Conservation (phyloP, 2,113 vertebrate genomes). For the Globicephala melas region DNA sequence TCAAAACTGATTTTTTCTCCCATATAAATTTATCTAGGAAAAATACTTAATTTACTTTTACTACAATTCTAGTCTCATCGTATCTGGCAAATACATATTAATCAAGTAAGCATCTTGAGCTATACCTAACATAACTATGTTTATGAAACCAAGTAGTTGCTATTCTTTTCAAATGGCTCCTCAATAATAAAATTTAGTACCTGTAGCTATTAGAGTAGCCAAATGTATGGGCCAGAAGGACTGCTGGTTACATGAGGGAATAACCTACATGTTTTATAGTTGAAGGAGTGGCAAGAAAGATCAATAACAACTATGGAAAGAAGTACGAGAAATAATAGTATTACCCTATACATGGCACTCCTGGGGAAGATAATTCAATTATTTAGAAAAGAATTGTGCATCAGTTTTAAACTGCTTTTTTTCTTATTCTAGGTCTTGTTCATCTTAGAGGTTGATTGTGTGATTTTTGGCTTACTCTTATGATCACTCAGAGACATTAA, state of each 20-base stretch:
- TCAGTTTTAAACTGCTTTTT: conserved; percentile 24
- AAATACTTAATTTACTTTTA: conserved; percentile 15
- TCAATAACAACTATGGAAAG: background rate
- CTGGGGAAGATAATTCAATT: conserved; percentile 35
- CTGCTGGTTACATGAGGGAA: background rate
- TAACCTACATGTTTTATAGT: background rate
- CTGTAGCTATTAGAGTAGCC: background rate
- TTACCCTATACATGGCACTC: background rate
- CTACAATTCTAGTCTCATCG: background rate
- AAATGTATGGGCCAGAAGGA: background rate
- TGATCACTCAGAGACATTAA: conserved; percentile 60
- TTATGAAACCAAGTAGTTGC: background rate
- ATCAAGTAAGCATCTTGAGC: background rate
- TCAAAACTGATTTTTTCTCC: background rate
- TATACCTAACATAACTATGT: background rate
- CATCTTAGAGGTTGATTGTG: conserved; percentile 46
- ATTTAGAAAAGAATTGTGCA: conserved; percentile 28
- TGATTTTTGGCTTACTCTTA: conserved; percentile 65
- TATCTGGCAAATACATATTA: background rate
- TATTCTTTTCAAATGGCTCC: background rate
- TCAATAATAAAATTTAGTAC: background rate
- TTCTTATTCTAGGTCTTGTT: conserved; percentile 40
- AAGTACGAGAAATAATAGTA: background rate
- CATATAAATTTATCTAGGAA: background rate
- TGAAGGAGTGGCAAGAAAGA: background rate